Evolutionary conservation across 2,888 invertebrate genomes (phyloP).

Genomic region (Phlogophora meticulosa): DNA sequence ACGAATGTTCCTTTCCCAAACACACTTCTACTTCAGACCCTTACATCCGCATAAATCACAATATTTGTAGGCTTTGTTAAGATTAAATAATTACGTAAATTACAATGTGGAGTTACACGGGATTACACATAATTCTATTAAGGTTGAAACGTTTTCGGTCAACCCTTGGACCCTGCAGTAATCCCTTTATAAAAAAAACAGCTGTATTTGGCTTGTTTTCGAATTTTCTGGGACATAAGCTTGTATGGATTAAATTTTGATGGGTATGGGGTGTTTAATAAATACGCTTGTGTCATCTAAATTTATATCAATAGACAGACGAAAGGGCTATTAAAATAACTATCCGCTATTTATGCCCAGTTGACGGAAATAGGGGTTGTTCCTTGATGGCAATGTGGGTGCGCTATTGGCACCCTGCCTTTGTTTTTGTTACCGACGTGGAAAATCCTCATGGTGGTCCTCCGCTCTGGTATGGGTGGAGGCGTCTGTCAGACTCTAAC

Average conservation of each 20-base stretch:
- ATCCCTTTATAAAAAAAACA: conserved; percentile 53
- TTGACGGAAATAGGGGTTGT: too few relatives aligned
- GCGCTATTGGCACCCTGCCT: too few relatives aligned
- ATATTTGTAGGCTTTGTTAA: conserved; percentile 45
- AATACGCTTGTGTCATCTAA: too few relatives aligned
- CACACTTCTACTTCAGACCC: conserved; percentile 47
- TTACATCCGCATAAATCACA: conserved; percentile 53
- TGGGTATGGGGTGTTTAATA: conserved; percentile 21
- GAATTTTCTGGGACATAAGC: conserved; percentile 31
- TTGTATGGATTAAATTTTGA: conserved; percentile 36
- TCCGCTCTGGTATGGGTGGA: too few relatives aligned
- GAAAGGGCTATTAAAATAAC: too few relatives aligned
- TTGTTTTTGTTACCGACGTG: too few relatives aligned
- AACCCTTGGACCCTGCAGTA: conserved; percentile 38
- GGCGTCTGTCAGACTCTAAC: too few relatives aligned
- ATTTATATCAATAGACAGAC: not conserved
- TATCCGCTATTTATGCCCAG: too few relatives aligned
- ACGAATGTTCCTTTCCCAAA: conserved; percentile 3
- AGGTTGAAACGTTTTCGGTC: conserved; percentile 41
- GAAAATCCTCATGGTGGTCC: too few relatives aligned
- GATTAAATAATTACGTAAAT: conserved; percentile 66
- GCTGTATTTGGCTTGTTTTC: conserved; percentile 49
- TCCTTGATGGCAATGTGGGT: too few relatives aligned
- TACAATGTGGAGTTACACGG: conserved; percentile 52
- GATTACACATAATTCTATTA: conserved; percentile 64